Percentiles rank a stretch among this genome's conserved stretches.
These are phyloP conservation scores for Diplodus sargus DNA, from an alignment of 2,797 vertebrate species.

Conservation along the genomic window DNA sequence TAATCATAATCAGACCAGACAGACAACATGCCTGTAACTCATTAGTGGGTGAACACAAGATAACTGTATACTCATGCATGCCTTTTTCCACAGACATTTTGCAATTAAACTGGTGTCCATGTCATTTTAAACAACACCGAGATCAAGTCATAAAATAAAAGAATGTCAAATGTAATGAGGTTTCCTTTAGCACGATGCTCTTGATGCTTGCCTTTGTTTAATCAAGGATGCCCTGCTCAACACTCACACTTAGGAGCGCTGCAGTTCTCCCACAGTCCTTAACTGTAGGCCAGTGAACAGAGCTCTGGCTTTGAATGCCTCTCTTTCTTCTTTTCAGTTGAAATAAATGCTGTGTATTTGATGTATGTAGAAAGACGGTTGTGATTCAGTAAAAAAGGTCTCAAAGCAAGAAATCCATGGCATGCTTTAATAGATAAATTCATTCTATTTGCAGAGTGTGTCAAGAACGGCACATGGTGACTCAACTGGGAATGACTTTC, in stretches of 20 bases:
- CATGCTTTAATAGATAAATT: not conserved
- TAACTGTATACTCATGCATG: conserved; percentile 37
- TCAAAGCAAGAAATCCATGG: not conserved
- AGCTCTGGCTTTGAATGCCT: conserved; percentile 15
- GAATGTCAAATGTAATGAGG: not conserved
- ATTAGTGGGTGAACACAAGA: conserved; percentile 43
- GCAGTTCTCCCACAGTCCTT: not conserved
- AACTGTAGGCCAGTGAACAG: not conserved
- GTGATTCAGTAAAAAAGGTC: not conserved
- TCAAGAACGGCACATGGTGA: not conserved
- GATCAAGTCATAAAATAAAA: not conserved
- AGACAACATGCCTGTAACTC: conserved; percentile 43
- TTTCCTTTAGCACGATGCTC: not conserved
- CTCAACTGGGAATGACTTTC: not conserved
- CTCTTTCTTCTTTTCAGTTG: not conserved
- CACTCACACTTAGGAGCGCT: not conserved
- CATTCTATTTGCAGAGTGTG: not conserved
- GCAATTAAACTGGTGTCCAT: not conserved
- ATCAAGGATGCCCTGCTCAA: conserved; percentile 1
- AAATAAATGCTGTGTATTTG: conserved; percentile 5
- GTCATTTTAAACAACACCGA: not conserved
- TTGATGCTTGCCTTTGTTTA: not conserved
- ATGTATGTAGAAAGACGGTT: conserved; percentile 11
- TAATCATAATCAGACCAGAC: conserved; percentile 57
- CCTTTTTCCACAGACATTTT: not conserved